Percentiles rank a stretch among this genome's conserved stretches.
Evolutionary conservation across 2,888 invertebrate genomes (phyloP).

Genomic region (Venustoraphidia nigricollis): DNA sequence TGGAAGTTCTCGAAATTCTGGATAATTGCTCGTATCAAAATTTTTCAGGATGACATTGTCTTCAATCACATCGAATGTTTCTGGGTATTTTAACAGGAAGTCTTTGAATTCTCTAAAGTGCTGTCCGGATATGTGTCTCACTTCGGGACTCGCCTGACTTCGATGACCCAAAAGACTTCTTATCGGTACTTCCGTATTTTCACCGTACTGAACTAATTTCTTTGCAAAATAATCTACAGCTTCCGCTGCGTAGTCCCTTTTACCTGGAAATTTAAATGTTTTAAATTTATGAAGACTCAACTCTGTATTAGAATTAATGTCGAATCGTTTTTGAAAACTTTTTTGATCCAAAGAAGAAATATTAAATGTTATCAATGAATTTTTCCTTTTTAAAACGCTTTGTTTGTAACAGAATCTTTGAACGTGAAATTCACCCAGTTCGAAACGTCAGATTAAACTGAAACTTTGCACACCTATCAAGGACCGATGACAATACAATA

Average conservation of each 20-base stretch:
- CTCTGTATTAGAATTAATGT: no score
- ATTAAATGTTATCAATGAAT: no score
- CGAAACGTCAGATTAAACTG: no score
- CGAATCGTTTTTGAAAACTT: no score
- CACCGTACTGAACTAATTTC: constrained; percentile 89
- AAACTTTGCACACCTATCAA: no score
- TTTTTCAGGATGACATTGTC: constrained; percentile 66
- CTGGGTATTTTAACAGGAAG: constrained; percentile 70
- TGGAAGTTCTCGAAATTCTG: constrained; percentile 51
- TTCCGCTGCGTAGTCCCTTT: constrained; percentile 84
- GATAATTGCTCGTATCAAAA: constrained; percentile 24
- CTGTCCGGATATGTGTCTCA: constrained; percentile 88
- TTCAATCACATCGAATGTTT: constrained; percentile 73
- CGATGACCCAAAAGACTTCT: constrained; percentile 92
- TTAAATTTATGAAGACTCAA: no score
- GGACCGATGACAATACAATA: no score
- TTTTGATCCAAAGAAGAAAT: no score
- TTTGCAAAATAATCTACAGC: constrained; percentile 95
- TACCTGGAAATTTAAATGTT: constrained; percentile 28
- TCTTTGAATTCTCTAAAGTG: constrained; percentile 89
- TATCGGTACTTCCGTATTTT: constrained; percentile 91
- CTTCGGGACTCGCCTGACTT: constrained; percentile 92
- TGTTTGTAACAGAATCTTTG: no score
- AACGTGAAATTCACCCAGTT: no score
- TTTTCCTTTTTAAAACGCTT: no score